A percentile compares a stretch with the other conserved stretches of the same genome.
These are phyloP conservation scores for Cerceris rybyensis DNA, from an alignment of 2,888 invertebrate genomes.

Conservation along the genomic window DNA sequence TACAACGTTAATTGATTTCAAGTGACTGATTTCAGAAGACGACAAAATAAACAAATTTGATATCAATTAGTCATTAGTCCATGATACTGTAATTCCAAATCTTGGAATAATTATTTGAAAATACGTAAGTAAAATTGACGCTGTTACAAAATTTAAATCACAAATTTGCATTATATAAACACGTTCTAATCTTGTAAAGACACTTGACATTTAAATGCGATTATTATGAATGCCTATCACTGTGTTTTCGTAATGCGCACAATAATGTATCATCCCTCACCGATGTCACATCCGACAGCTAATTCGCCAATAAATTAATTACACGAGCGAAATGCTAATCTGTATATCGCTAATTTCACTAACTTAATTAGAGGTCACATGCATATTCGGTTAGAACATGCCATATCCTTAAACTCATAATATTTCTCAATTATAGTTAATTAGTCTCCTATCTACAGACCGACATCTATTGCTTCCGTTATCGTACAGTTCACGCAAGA, in stretches of 20 bases:
- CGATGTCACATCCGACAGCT: conserved; percentile 36
- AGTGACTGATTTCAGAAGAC: too few relatives aligned
- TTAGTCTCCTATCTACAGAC: conserved; percentile 21
- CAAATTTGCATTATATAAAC: too few relatives aligned
- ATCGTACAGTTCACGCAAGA: conserved; percentile 1
- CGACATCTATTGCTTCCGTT: conserved; percentile 18
- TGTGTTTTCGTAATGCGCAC: conserved; percentile 15
- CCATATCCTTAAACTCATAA: conserved; percentile 54
- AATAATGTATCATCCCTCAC: conserved; percentile 37
- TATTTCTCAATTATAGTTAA: conserved; percentile 43
- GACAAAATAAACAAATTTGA: too few relatives aligned
- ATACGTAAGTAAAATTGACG: too few relatives aligned
- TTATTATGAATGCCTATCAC: neutral
- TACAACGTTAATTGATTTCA: too few relatives aligned
- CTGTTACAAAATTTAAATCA: too few relatives aligned
- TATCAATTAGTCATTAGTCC: too few relatives aligned
- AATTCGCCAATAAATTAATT: conserved; percentile 62
- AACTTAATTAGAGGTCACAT: conserved; percentile 57
- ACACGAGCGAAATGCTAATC: conserved; percentile 42
- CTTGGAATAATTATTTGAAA: too few relatives aligned
- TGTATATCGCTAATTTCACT: conserved; percentile 49
- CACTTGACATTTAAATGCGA: conserved; percentile 8
- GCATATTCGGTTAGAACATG: conserved; percentile 36
- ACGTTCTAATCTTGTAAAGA: neutral
- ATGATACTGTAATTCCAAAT: too few relatives aligned